phyloP scores from a whole-genome alignment of 2,888 invertebrate genomes.

The Hydroisotoma schaefferi region DNA sequence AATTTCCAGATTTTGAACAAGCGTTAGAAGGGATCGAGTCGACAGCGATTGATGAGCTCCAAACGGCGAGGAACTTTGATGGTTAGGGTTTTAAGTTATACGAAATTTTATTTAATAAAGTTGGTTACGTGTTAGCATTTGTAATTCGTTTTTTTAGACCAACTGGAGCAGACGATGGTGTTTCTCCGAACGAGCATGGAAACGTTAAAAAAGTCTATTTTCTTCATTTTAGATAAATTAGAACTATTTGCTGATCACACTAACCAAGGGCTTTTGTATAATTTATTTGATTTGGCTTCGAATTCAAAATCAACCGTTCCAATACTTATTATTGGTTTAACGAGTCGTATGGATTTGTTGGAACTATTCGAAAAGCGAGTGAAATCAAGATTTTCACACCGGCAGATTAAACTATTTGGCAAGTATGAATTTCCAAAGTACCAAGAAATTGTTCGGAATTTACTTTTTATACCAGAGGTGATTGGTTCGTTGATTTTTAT shows the following conservation, averaged over 20 bases:
- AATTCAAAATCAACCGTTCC: constrained; percentile 54
- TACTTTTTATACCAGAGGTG: too few species aligned
- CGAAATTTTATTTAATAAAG: too few species aligned
- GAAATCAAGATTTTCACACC: constrained; percentile 89
- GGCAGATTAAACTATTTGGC: constrained; percentile 79
- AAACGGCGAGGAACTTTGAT: constrained; percentile 23
- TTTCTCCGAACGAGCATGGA: constrained; percentile 30
- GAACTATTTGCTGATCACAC: constrained; percentile 84
- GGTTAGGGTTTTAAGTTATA: too few species aligned
- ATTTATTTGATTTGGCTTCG: constrained; percentile 70
- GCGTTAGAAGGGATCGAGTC: neutral
- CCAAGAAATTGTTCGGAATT: too few species aligned
- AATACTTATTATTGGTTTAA: constrained; percentile 82
- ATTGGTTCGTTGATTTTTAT: too few species aligned
- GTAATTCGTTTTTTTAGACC: constrained; percentile 34
- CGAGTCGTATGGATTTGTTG: constrained; percentile 81
- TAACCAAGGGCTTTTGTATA: constrained; percentile 87
- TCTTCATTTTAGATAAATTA: constrained; percentile 79
- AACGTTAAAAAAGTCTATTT: constrained; percentile 18
- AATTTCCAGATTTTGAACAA: constrained; percentile 6
- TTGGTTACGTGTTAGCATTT: too few species aligned
- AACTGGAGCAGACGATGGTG: constrained; percentile 30
- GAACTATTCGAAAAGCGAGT: constrained; percentile 91
- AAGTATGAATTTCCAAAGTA: constrained; percentile 46
- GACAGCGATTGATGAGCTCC: neutral